A percentile compares a stretch with the other conserved stretches of the same genome.
These are phyloP conservation scores for Chaenodraco wilsoni DNA, from an alignment of 2,797 vertebrate species.

Conservation along the genomic window DNA sequence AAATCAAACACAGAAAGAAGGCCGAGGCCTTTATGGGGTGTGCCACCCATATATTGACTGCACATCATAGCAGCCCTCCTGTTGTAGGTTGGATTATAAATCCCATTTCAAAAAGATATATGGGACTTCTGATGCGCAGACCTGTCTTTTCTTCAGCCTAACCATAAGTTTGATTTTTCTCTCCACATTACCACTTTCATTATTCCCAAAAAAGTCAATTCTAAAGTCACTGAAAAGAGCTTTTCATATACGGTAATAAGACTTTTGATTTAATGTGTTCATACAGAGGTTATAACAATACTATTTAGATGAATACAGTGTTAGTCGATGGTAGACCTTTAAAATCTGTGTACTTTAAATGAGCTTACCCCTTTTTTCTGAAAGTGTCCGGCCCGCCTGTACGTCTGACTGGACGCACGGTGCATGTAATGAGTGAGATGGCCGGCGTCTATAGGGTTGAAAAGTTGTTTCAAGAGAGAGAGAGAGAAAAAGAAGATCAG, in stretches of 20 bases:
- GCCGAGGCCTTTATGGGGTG: conserved; percentile 84
- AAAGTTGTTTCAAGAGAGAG: conserved; percentile 61
- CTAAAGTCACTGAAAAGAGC: conserved; percentile 9
- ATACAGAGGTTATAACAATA: neutral
- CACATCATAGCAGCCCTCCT: conserved; percentile 73
- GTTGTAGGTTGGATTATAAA: conserved; percentile 72
- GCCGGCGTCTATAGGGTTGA: conserved; percentile 55
- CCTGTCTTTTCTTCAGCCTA: conserved; percentile 37
- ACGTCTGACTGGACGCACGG: conserved; percentile 59
- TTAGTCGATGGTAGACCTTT: conserved; percentile 11
- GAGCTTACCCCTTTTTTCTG: conserved; percentile 76
- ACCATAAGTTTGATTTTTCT: conserved; percentile 11
- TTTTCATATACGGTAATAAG: neutral
- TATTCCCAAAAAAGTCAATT: conserved; percentile 31
- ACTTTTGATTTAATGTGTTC: conserved; percentile 3
- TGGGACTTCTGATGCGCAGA: conserved; percentile 59
- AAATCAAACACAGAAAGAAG: conserved; percentile 86
- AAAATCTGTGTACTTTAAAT: conserved; percentile 53
- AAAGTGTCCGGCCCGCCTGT: conserved; percentile 63
- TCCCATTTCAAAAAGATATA: conserved; percentile 73
- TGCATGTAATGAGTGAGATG: conserved; percentile 67
- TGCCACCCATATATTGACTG: conserved; percentile 84
- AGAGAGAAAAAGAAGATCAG: conserved; percentile 57
- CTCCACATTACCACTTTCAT: conserved; percentile 16
- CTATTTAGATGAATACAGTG: conserved; percentile 15